Evolutionary conservation across 2,113 vertebrate genomes (phyloP), one percentile per base, ranked within the genome.

Genomic region (Lates calcarifer): DNA sequence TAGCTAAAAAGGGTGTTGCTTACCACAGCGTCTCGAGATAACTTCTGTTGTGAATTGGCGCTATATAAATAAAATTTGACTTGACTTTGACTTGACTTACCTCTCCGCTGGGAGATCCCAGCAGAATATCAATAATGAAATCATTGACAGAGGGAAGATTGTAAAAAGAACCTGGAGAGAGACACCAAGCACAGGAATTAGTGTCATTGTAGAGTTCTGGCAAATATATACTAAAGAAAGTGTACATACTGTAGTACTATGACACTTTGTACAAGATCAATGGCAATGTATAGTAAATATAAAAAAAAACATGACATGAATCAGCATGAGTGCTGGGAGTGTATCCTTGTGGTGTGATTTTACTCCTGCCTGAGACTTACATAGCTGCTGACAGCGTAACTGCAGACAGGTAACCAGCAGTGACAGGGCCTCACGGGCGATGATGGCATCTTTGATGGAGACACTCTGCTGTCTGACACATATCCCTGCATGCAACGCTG

Each of bases 401-500:
- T 99, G 98, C 55, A 99, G 96, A 83, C 98, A 99, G 29, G 98
- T 99, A 18, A 99, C 98, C 28, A 99, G 91, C 41, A 99, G 96
- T 7, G 98, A 99, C 89, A 99, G 91, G 13, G 98, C 98, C 91
- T 99, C 98, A 0, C 98, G 96, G 37, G 98, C 97, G 41, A 99
- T 98, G 86, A 99, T 96, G 6, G 98, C 95, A 75, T 99, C 98
- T 94, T 99, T 99, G 94, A 96, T 97, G 56, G 97, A 98, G 60
- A 99, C 97, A 0, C 95, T 96, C 87, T 96, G 97, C 81, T 99
- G 98, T 41, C 97, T 95, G 63, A 99, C 97, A 61, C 98, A 99
- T 93, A 99, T 98, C 49, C 98, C 97, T 2, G 98, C 98, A 0
- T 99, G 98, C 83, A 99, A 88, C 0, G 96, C 96, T 3, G 95